Conservation (phyloP, 2,797 vertebrate genomes). For the Carduelis carduelis region DNA sequence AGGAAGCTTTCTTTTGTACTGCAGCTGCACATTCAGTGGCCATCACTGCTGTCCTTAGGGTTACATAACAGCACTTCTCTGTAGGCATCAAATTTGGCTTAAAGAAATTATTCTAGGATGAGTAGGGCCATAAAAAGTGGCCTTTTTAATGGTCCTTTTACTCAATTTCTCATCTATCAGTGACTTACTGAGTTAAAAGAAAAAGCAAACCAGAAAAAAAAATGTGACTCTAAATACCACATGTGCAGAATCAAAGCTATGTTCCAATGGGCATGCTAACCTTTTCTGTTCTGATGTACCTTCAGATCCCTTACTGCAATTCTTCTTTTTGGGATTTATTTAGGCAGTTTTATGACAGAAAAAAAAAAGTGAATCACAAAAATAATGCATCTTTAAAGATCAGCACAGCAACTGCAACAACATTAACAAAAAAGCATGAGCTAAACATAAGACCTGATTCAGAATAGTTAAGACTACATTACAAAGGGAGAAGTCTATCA, state of each 20-base stretch:
- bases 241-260: neutral
- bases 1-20: neutral
- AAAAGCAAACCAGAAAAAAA: too few species aligned
- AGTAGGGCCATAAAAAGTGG: neutral
- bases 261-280: fast-evolving
- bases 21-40: neutral
- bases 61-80: neutral
- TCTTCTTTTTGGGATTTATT: neutral
- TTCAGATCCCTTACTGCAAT: neutral
- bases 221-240: neutral
- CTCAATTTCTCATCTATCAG: neutral
- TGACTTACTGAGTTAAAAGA: neutral
- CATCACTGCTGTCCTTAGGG: neutral
- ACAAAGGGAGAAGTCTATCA: neutral
- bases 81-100: neutral
- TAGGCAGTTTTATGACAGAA: neutral
- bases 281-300: neutral
- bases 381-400: neutral
- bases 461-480: neutral
- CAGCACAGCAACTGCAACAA: neutral
- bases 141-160: neutral
- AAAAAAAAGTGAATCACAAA: neutral
- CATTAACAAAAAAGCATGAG: neutral
- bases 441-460: neutral
- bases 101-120: neutral